Evolutionary conservation across 2,797 vertebrate species (phyloP), one percentile per base, ranked within the genome.

Genomic region (Thaleichthys pacificus): DNA sequence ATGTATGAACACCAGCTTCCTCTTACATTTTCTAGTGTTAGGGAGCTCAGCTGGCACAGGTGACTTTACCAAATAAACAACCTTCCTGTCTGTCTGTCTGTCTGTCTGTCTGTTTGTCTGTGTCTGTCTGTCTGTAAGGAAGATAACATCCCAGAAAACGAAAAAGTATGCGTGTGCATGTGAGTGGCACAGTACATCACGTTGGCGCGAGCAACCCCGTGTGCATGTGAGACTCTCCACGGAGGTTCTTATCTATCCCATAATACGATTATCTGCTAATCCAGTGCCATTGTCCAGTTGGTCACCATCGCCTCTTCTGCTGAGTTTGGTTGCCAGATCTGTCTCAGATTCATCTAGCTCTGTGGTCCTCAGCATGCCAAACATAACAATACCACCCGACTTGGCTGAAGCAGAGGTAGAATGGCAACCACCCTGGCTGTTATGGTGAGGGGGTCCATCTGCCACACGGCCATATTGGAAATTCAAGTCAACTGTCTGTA

Each of bases 31-130:
- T 81, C 65, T 77, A 70, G 76, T 86, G 85, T 84, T 85, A 78
- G 86, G 84, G 81, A 82, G 86, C 85, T 89, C 82, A 90, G 86
- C 85, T 90, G 79, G 85, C 81, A 73, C 86, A 84, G 76, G 69
- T 63, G 84, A 87, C 84, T 91, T 92, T 90, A 86, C 87, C 88
- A 92, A 91, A 92, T 86, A 91, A 92, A 93, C 87, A 86, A 91
- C 89, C 90, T 80, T 35, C 35, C 6, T 38, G 35, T 38, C 35
- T 38, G 35, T 38, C 35, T 30, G 81, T 81, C 89, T 91, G 88
- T 74, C 32, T 32, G 81, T 81, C 89, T 91, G 88, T 72, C 80
- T 85, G 86, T 69, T 32, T 71, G 69, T 49, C 89, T 91, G 88
- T 32, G 81, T 81, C 89, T 91, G 88, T 72, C 80, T 85, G 86